Percentiles rank a stretch among this genome's conserved stretches.
Evolutionary conservation across 1,140 invertebrate genomes (phyloP).

Genomic region (Harpegnathos saltator): DNA sequence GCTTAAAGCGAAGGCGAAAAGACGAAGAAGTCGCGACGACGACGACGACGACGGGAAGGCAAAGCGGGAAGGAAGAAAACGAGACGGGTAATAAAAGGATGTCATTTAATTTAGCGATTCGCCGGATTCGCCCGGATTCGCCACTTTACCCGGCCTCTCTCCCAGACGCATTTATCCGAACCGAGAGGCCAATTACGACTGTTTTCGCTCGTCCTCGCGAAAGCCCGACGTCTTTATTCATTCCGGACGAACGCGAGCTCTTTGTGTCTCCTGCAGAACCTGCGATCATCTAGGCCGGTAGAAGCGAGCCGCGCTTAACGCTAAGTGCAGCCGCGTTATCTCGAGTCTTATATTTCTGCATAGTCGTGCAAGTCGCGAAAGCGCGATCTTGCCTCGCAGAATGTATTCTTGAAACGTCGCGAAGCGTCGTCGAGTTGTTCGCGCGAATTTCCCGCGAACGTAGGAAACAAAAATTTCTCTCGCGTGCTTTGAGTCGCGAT

Average conservation of each 20-base stretch:
- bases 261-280: conserved; percentile 11
- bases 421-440: too few relatives aligned
- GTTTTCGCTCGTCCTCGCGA: conserved; percentile 41
- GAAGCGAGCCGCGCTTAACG: background rate
- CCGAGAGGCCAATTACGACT: conserved; percentile 59
- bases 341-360: background rate
- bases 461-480: too few relatives aligned
- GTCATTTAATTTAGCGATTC: conserved; percentile 62
- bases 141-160: conserved; percentile 19
- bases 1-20: conserved; percentile 32
- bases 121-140: conserved; percentile 47
- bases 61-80: background rate
- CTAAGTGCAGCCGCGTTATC: background rate
- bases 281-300: background rate
- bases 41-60: background rate
- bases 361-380: too few relatives aligned
- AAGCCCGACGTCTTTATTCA: conserved; percentile 55
- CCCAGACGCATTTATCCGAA: conserved; percentile 43
- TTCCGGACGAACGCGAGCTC: conserved; percentile 23
- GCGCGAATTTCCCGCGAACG: too few relatives aligned
- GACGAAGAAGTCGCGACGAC: background rate
- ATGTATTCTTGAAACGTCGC: too few relatives aligned
- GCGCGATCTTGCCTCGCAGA: too few relatives aligned
- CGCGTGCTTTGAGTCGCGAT: too few relatives aligned
- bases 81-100: conserved; percentile 59